Base-by-base conservation (phyloP, 2,113 vertebrate species). In the Phalacrocorax carbo region DNA sequence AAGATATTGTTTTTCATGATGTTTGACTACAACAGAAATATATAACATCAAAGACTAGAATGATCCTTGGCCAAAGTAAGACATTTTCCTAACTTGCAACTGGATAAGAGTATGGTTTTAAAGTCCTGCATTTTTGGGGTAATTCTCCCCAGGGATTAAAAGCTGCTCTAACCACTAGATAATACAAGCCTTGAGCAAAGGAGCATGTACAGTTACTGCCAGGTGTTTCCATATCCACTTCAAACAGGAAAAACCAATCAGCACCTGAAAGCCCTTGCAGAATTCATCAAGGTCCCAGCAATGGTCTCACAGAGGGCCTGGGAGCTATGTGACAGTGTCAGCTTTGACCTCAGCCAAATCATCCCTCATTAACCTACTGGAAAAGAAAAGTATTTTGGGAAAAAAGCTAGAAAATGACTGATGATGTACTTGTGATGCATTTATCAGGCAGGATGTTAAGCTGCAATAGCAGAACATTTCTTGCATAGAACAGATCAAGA, bases 401-500 rank as follows among this genome's bases (percentile, higher is more conserved):
- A 72, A 51, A 77, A 79, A 49, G 5, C 44, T 46, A 32, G 21
- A 11, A 71, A 42, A 20, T 73, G 88, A n/a, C 51, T 71, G 86
- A 44, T 38, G 36, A 40, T 32, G 54, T 80, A 60, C 23, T 38
- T 32, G 86, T 17, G 30, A 48, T n/a, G 36, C 68, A 21, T 60
- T 83, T 30, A 40, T 48, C 71, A 81, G 70, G 79, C 65, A 85
- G 85, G 60, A 34, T 84, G 54, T 55, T 61, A 91, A 69, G 82
- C 90, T 90, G 92, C 75, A 86, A 70, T 29, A 87, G 84, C 70
- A 93, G 79, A 60, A 90, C 51, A 27, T 48, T 61, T 11, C 66
- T 80, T 82, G 86, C 82, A 88, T 79, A 84, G 90, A 96, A 94
- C 78, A 70, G 64, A 87, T 90, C 85, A 89, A 92, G 93, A 83